Base-by-base conservation (phyloP, 2,888 invertebrate genomes). In the Meloe dianella region DNA sequence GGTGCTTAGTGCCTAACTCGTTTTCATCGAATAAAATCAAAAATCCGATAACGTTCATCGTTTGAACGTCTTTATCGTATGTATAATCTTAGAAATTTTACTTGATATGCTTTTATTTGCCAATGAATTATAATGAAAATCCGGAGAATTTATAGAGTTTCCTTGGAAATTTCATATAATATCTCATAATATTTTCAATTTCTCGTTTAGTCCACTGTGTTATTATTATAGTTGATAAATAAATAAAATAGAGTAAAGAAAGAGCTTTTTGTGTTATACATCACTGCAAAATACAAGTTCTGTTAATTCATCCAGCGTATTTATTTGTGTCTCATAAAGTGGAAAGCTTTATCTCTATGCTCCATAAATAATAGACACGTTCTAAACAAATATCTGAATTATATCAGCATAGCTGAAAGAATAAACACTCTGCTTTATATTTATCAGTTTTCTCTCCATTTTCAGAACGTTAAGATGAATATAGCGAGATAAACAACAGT, bases 371-470 rank as follows among this genome's bases (percentile, higher is more conserved):
- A 64, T 51, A 27, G 54, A 14, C 22, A n/a, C 27, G 20, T 56
- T 64, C 30, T 41, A 51, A 47, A 27, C 57, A 65, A 63, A 66
- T 62, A 67, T 65, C 60, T 65, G 64, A 67, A 69, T 65, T 69
- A 62, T 67, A 71, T 71, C 71, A 68, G 68, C 66, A 72, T 73
- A 69, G 69, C 64, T 66, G 67, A 68, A 71, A 71, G 68, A 69
- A 71, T 71, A 73, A 73, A 73, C 71, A 73, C 71, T 72, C 22
- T 73, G 73, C 72, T 73, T 73, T 68, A 41, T 41, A 41, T 41
- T n/a, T 68, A 70, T 71, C 70, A 41, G 62, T 59, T 58, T 60
- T 66, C 66, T 69, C 64, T 63, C 63, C 64, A 54, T 59, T 54
- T 54, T 10, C 51, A 64, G 63, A 60, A 67, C 72, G 71, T 70